Conservation (phyloP, 2,797 vertebrate species). For the Chelon labrosus region DNA sequence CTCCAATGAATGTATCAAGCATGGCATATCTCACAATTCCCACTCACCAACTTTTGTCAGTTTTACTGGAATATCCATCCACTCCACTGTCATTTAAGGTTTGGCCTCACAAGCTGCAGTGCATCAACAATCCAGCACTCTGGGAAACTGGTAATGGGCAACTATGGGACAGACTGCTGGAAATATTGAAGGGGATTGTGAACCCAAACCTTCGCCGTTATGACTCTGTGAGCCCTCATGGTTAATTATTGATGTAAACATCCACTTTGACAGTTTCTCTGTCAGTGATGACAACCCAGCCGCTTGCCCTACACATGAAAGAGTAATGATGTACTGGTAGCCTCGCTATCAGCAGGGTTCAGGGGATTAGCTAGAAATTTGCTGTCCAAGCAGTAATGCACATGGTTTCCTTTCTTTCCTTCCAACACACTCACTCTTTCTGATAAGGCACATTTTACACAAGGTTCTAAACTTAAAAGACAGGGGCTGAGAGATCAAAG, state of each 20-base stretch:
- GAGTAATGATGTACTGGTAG: slow-evolving; percentile 65
- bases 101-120: slow-evolving; percentile 26
- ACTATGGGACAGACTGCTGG: slow-evolving; percentile 38
- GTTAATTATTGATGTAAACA: slow-evolving; percentile 78
- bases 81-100: slow-evolving; percentile 1
- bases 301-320: slow-evolving; percentile 68
- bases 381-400: slow-evolving; percentile 52
- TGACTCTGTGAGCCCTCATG: slow-evolving; percentile 50
- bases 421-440: slow-evolving; percentile 6
- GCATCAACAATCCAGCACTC: slow-evolving; percentile 38
- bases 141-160: slow-evolving; percentile 38
- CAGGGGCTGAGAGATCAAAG: slow-evolving; percentile 62
- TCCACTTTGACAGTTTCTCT: slow-evolving; percentile 70
- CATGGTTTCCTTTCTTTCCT: slow-evolving; percentile 9
- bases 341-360: slow-evolving; percentile 51
- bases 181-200: slow-evolving; percentile 52
- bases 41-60: not conserved
- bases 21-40: not conserved
- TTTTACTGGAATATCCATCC: not conserved
- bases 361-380: slow-evolving; percentile 67
- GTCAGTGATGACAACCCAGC: slow-evolving; percentile 62
- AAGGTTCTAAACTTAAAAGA: slow-evolving; percentile 64
- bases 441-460: slow-evolving; percentile 59
- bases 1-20: not conserved
- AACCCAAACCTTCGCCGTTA: slow-evolving; percentile 46